These are phyloP conservation scores for Hipposideros armiger DNA, from an alignment of 2,113 vertebrate genomes.

Conservation along the genomic window DNA sequence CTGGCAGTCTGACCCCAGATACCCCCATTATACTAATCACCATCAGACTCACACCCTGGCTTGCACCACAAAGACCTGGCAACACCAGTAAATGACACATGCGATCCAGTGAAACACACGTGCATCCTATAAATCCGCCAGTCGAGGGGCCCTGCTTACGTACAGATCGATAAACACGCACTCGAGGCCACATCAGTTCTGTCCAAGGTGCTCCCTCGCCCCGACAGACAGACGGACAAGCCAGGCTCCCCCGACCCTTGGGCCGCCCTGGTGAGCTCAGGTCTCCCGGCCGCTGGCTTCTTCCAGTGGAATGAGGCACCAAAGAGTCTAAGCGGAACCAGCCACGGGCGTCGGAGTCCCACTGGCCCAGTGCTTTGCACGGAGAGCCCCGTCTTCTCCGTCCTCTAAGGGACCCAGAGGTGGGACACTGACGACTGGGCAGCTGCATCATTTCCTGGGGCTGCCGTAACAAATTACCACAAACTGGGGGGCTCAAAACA, in stretches of 20 bases:
- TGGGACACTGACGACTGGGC: not conserved
- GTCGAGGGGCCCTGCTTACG: conserved; percentile 78
- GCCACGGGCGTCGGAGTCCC: no score
- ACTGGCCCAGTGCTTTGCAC: not conserved
- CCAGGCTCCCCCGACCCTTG: not conserved
- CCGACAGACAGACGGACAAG: conserved; percentile 58
- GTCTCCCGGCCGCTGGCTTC: not conserved
- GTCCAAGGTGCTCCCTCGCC: conserved; percentile 3
- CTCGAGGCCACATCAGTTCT: conserved; percentile 28
- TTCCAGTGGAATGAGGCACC: not conserved
- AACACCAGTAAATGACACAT: conserved; percentile 56
- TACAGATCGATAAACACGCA: conserved; percentile 68
- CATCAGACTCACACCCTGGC: conserved; percentile 55
- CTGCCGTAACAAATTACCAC: not conserved
- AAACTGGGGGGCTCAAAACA: not conserved
- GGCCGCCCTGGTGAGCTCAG: not conserved
- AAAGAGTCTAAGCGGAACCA: not conserved
- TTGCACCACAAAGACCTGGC: conserved; percentile 48
- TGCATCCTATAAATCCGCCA: conserved; percentile 69
- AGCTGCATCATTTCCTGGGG: not conserved
- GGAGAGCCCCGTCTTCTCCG: no score
- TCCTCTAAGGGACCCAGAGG: not conserved
- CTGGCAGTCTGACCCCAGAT: conserved; percentile 69
- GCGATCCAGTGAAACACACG: conserved; percentile 59
- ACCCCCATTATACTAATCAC: conserved; percentile 76